Base-by-base conservation (phyloP, 2,888 invertebrate species). In the Melanostoma mellinum region DNA sequence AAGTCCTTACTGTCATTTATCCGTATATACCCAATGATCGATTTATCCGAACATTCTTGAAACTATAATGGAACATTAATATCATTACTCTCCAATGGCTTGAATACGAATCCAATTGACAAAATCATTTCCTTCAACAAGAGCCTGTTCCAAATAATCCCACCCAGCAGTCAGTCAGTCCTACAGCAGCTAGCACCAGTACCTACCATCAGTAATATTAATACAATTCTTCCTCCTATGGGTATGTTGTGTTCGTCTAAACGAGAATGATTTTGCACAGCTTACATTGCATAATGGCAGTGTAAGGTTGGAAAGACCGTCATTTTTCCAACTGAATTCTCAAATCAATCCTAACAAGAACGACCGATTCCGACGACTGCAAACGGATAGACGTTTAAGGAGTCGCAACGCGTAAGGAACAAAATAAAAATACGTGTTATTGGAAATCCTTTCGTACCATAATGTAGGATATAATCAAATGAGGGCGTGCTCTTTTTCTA, bases 21-120 rank as follows among this genome's bases (percentile, higher is more conserved):
- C 40, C 61, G 20, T 53, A 20, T 20, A 20, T 20, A 56, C 40
- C 40, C n/a, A 48, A 44, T 35, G 52, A 61, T 53, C 71, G 71
- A 53, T 60, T 60, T 60, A 53, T 46, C 42, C 42, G 20, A 9
- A 3, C 20, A 72, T 50, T 52, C 50, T 50, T 58, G 10, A 6
- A 44, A 58, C 63, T 46, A 38, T 88, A 87, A 88, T 87, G 86
- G 85, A 82, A 86, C 87, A 87, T 88, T 88, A 88, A 89, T 88
- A 87, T 87, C 87, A 88, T 89, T 88, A 88, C 87, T 86, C 86
- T 73, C 77, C 76, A 86, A 88, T 88, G 86, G 82, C 75, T 68
- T 77, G 56, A 71, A 71, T 71, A 36, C 55, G 50, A 77, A 52
- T 69, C 50, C 55, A 56, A 77, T 77, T 71, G 63, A 71, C 63